These are phyloP conservation scores for Spilogale gracilis DNA, from an alignment of 2,113 vertebrate species.

Conservation along the genomic window DNA sequence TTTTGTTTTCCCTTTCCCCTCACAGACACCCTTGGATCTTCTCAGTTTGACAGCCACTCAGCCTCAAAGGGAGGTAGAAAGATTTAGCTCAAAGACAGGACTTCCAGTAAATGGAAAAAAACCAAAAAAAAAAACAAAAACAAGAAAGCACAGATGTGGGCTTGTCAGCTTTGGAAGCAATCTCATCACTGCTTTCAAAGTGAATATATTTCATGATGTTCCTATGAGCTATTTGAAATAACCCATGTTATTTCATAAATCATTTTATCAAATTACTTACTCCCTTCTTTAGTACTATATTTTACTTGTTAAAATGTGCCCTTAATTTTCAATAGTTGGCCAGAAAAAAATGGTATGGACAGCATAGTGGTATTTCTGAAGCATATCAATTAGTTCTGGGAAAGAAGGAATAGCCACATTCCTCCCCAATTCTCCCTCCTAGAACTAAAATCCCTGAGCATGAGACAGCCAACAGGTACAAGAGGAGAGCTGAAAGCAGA, in stretches of 20 bases:
- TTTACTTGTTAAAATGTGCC: background rate
- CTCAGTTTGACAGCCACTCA: background rate
- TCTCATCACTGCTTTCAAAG: background rate
- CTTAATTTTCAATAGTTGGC: background rate
- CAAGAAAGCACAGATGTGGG: background rate
- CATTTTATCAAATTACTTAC: background rate
- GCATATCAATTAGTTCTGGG: background rate
- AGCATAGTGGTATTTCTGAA: background rate
- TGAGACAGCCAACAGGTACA: background rate
- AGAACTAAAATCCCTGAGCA: fast-evolving
- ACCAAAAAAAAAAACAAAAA: background rate
- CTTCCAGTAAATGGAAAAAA: background rate
- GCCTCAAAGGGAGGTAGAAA: slow-evolving; percentile 35
- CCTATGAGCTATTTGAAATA: background rate
- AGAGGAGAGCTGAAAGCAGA: background rate
- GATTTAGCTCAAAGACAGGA: background rate
- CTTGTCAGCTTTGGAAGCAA: background rate
- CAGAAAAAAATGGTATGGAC: background rate
- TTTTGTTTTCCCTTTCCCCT: background rate
- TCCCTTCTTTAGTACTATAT: background rate
- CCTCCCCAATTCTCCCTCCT: too few relatives aligned
- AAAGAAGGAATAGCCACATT: too few relatives aligned
- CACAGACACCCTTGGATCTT: background rate
- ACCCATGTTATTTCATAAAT: background rate
- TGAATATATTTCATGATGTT: background rate